A percentile compares a stretch with the other conserved stretches of the same genome.
Evolutionary conservation across 2,113 vertebrate species (phyloP).

Genomic region (Bujurquina vittata): DNA sequence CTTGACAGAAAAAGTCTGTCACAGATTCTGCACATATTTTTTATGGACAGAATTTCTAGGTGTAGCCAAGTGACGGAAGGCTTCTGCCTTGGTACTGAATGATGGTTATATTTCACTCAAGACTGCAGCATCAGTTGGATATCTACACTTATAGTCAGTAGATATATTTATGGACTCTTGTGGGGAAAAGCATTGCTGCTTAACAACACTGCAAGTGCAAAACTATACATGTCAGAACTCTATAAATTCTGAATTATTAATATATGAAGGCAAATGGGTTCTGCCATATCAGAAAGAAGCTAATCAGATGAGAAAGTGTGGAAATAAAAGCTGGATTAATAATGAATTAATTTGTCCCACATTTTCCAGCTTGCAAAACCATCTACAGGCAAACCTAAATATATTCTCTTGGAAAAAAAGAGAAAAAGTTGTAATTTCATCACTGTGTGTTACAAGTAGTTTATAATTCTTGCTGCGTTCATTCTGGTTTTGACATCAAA

Average conservation of each 20-base stretch:
- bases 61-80: no score
- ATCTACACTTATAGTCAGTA: neutral
- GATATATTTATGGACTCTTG: neutral
- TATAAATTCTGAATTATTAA: constrained; percentile 68
- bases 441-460: constrained; percentile 26
- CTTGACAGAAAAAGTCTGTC: no score
- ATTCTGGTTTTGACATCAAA: constrained; percentile 31
- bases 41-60: no score
- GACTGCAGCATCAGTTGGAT: neutral
- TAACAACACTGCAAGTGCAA: constrained; percentile 43
- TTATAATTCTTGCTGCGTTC: constrained; percentile 27
- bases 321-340: constrained; percentile 75
- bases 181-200: constrained; percentile 37
- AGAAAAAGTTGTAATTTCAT: constrained; percentile 47
- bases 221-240: constrained; percentile 60
- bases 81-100: no score
- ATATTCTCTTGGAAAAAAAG: constrained; percentile 7
- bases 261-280: constrained; percentile 58
- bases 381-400: constrained; percentile 48
- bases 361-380: constrained; percentile 51
- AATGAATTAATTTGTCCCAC: constrained; percentile 73
- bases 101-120: neutral
- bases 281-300: constrained; percentile 63
- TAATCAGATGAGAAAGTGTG: constrained; percentile 73
- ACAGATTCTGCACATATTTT: no score